Evolutionary conservation across 1,140 invertebrate genomes (phyloP).

Genomic region (Metaphire vulgaris): DNA sequence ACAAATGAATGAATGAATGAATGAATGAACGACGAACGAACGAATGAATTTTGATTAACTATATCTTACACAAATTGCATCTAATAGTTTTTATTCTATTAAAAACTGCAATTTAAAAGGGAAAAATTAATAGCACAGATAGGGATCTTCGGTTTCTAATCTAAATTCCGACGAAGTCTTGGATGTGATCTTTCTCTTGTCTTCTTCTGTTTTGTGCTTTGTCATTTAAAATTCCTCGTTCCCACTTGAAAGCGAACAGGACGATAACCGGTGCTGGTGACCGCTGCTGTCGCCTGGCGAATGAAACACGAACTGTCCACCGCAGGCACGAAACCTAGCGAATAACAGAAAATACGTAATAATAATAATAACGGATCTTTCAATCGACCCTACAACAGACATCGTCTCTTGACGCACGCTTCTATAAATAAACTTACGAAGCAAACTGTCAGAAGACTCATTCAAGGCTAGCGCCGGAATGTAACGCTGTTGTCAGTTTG

Average conservation of each 20-base stretch:
- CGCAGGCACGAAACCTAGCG: neutral
- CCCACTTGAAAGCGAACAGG: neutral
- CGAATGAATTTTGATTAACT: neutral
- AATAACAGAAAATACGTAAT: neutral
- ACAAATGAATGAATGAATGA: no score
- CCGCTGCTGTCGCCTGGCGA: neutral
- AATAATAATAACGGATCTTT: neutral
- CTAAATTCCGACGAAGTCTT: no score
- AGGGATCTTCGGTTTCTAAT: no score
- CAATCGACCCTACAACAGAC: neutral
- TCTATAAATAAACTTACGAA: no score
- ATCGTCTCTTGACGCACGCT: neutral
- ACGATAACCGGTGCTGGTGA: neutral
- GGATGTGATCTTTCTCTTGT: no score
- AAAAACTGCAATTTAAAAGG: neutral
- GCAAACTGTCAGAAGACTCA: no score
- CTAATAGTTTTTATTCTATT: neutral
- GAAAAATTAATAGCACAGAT: neutral
- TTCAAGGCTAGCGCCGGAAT: neutral
- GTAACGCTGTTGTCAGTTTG: neutral
- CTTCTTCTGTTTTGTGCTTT: neutral
- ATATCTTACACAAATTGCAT: neutral
- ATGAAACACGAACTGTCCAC: neutral
- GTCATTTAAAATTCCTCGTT: neutral
- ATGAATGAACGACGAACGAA: neutral